Evolutionary conservation across 2,797 vertebrate genomes (phyloP), one percentile per base, ranked within the genome.

Genomic region (Sebastes taczanowskii): DNA sequence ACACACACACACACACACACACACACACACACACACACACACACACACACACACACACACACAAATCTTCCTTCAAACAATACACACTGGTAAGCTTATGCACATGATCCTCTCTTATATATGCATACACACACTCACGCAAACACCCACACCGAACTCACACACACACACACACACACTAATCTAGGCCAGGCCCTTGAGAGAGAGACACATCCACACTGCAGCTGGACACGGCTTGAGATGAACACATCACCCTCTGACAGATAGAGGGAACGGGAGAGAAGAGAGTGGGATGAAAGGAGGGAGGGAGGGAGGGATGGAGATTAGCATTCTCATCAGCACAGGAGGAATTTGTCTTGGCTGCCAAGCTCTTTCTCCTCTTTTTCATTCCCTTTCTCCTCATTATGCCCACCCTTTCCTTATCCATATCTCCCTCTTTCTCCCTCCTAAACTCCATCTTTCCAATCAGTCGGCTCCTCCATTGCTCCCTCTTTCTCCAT

Each of bases 241-340:
- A 95, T 95, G 92, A 95, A 95, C 88, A 95, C 91, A 92, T 94
- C 91, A 94, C 69, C 83, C 86, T 89, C 87, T 84, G 91, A 92
- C 80, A 88, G 87, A 93, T 83, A 74, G 89, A 86, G 75, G 69
- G 71, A 82, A 63, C 27, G n/a, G 67, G 55, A 77, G 77, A 84
- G 85, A 79, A 61, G 76, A 85, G 78, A 85, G 86, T 62, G 76
- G 84, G 80, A 86, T 85, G 81, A 83, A 81, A 86, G 34, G 34
- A 34, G 34, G 35, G 35, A 38, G 34, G 35, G 35, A 38, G 73
- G 65, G 84, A 76, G 65, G 81, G 71, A 25, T 25, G 25, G 25
- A 92, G 93, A 95, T 95, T 95, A 95, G 93, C 91, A 95, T 95
- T 95, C 94, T 94, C 93, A 93, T 95, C 92, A 94, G 90, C 91